Conservation (phyloP, 2,113 vertebrate species). For the Varanus komodoensis region DNA sequence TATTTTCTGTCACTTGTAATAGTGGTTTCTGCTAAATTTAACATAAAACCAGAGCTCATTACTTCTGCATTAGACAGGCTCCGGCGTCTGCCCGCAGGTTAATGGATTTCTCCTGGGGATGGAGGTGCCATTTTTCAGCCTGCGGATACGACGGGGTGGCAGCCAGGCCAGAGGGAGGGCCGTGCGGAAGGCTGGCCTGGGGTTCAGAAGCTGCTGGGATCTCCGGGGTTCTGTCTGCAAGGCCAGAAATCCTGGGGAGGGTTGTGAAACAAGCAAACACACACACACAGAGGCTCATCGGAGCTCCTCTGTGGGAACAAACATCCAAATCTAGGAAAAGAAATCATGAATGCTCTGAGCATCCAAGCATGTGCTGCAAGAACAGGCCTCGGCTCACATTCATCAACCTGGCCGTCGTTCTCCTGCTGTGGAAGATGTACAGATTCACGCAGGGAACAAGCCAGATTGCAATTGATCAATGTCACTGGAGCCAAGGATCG, state of each 20-base stretch:
- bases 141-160: not conserved
- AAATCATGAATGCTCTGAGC: not conserved
- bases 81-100: conserved; percentile 29
- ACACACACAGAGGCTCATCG: not conserved
- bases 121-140: conserved; percentile 18
- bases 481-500: not conserved
- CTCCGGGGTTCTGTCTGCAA: not conserved
- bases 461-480: not conserved
- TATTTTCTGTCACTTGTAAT: conserved; percentile 40
- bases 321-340: not conserved
- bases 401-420: not conserved
- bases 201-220: not conserved
- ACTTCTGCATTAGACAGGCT: conserved; percentile 34
- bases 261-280: not conserved
- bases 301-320: not conserved
- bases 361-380: not conserved
- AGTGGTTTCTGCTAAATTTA: conserved; percentile 43
- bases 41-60: conserved; percentile 36
- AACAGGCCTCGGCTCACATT: not conserved
- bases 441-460: conserved; percentile 6
- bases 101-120: conserved; percentile 37
- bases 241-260: not conserved
- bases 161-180: not conserved
- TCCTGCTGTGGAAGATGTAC: conserved; percentile 20
- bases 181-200: not conserved